Evolutionary conservation across 2,888 invertebrate genomes (phyloP).

Genomic region (Rhamphomyia laevipes): DNA sequence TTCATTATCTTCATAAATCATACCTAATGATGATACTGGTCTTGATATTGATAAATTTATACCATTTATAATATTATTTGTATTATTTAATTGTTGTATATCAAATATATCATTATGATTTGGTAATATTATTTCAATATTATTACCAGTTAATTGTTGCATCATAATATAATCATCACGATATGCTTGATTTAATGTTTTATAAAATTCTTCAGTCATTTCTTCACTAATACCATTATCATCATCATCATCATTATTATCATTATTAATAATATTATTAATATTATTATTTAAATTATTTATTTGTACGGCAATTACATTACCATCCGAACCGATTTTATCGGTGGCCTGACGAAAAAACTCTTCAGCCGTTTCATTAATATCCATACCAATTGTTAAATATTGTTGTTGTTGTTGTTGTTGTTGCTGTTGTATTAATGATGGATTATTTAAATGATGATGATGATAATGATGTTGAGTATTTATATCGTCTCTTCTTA

Average conservation of each 20-base stretch:
- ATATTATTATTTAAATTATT: conserved; percentile 22
- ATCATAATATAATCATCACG: conserved; percentile 49
- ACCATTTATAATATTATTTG: neutral
- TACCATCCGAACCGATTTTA: conserved; percentile 24
- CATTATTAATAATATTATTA: neutral
- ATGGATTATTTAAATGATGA: too few species aligned
- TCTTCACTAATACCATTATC: conserved; percentile 40
- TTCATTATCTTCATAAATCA: conserved; percentile 80
- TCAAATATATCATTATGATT: conserved; percentile 19
- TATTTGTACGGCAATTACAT: conserved; percentile 25
- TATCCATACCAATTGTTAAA: neutral
- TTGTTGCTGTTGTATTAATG: neutral
- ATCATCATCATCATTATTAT: neutral
- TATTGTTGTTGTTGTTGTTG: too few species aligned
- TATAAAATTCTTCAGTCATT: conserved; percentile 79
- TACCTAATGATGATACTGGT: conserved; percentile 62
- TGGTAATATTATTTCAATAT: conserved; percentile 10
- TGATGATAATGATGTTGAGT: too few species aligned
- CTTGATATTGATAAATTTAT: conserved; percentile 38
- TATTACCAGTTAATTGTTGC: neutral
- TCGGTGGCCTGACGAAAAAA: conserved; percentile 32
- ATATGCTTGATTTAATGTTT: conserved; percentile 77
- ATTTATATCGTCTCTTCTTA: too few species aligned
- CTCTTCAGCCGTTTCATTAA: conserved; percentile 18
- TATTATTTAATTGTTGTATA: conserved; percentile 21